Conservation (phyloP, 92 coral and sea anemone species). For the Ricordea florida region DNA sequence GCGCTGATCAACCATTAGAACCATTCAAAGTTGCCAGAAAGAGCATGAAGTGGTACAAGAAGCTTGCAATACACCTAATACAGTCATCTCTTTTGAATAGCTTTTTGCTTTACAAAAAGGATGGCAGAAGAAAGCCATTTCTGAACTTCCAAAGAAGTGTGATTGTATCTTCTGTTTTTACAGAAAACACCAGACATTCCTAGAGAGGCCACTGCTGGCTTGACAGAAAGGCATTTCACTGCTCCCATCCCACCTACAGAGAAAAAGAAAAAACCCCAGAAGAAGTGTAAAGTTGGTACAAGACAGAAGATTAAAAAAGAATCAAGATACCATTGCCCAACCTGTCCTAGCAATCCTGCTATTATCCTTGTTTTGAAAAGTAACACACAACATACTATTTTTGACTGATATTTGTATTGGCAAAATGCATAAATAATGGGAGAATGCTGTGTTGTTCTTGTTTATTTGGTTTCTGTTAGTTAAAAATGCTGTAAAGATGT, state of each 20-base stretch:
- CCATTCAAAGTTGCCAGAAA: conserved; percentile 19
- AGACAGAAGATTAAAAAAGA: conserved; percentile 5
- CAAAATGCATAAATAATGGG: background rate
- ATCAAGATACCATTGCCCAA: conserved; percentile 18
- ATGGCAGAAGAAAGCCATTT: conserved; percentile 23
- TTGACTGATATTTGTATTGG: background rate
- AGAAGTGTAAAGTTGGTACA: conserved; percentile 16
- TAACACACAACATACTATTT: conserved; percentile 22
- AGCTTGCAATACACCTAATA: conserved; percentile 11
- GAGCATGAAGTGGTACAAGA: conserved; percentile 36
- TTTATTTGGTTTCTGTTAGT: background rate
- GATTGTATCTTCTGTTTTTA: background rate
- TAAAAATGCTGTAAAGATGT: background rate
- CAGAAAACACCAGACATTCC: conserved; percentile 7
- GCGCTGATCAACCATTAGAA: conserved; percentile 17
- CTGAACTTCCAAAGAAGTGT: conserved; percentile 15
- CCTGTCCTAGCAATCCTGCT: conserved; percentile 40
- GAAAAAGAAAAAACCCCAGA: conserved; percentile 17
- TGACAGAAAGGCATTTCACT: conserved; percentile 40
- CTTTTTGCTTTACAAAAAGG: conserved; percentile 7
- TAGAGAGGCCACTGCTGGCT: conserved; percentile 9
- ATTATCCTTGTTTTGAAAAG: conserved; percentile 30
- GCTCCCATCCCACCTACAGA: conserved; percentile 29
- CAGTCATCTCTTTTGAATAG: conserved; percentile 22
- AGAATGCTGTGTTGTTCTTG: background rate